Conservation (phyloP, 2,888 invertebrate species). For the Blera fallax region DNA sequence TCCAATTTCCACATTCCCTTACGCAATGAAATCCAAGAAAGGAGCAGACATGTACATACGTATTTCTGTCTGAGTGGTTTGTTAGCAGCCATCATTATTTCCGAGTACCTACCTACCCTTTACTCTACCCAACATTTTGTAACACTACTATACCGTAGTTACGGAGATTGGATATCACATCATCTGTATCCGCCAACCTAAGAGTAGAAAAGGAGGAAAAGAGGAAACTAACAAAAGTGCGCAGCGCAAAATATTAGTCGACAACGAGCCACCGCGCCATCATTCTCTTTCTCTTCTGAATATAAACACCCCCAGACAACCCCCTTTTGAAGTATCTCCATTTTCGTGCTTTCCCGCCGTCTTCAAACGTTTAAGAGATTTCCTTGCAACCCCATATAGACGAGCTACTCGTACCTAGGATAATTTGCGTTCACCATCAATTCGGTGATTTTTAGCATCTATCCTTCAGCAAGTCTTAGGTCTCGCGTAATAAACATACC, state of each 20-base stretch:
- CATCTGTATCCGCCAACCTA: constrained; percentile 22
- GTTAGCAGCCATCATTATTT: constrained; percentile 72
- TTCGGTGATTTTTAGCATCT: constrained; percentile 30
- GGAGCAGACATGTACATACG: constrained; percentile 23
- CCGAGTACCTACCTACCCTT: constrained; percentile 54
- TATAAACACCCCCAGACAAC: constrained; percentile 50
- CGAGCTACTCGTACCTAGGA: neutral
- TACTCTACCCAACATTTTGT: constrained; percentile 18
- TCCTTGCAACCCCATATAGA: constrained; percentile 6
- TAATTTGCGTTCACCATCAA: constrained; percentile 26
- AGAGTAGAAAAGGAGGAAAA: neutral
- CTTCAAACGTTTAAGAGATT: constrained; percentile 47
- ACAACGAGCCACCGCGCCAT: constrained; percentile 33
- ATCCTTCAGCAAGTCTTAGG: constrained; percentile 26
- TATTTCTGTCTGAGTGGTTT: constrained; percentile 68
- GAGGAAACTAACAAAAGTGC: constrained; percentile 64
- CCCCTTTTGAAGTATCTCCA: constrained; percentile 23
- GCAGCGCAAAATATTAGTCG: constrained; percentile 65
- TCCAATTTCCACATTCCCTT: neutral
- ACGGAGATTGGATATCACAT: constrained; percentile 66
- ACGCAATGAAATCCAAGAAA: constrained; percentile 33
- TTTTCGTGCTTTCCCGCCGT: constrained; percentile 29
- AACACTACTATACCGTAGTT: constrained; percentile 61
- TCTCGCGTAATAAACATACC: constrained; percentile 62
- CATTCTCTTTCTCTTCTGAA: neutral